Evolutionary conservation across 2,888 invertebrate genomes (phyloP).

Genomic region (Caenorhabditis auriculariae): DNA sequence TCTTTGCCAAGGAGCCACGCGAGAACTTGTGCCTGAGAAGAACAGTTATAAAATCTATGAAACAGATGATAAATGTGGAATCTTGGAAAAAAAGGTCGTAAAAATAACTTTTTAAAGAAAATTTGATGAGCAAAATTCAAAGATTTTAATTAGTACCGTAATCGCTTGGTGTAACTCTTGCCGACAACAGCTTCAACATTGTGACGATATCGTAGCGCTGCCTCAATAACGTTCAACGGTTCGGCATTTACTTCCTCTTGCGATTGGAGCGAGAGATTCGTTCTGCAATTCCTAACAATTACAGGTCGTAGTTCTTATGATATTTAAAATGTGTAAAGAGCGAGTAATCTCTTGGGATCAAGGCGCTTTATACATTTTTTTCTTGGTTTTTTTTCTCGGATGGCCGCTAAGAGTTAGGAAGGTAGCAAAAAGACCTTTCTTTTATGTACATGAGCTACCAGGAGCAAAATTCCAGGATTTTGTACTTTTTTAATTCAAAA

Average conservation of each 20-base stretch:
- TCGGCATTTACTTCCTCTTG: neutral
- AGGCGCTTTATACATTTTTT: neutral
- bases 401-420: too few relatives aligned
- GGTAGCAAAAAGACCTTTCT: too few relatives aligned
- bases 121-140: neutral
- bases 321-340: neutral
- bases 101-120: neutral
- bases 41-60: neutral
- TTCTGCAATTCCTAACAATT: too few relatives aligned
- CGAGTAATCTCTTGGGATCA: neutral
- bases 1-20: constrained; percentile 52
- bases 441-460: too few relatives aligned
- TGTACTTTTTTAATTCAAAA: too few relatives aligned
- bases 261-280: too few relatives aligned
- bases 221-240: constrained; percentile 44
- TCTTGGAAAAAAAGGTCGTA: neutral
- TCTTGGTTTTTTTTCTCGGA: too few relatives aligned
- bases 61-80: neutral
- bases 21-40: constrained; percentile 55
- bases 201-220: constrained; percentile 48
- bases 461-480: too few relatives aligned
- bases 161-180: constrained; percentile 40
- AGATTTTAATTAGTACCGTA: constrained; percentile 11
- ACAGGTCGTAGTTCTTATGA: too few relatives aligned
- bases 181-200: constrained; percentile 39